Percentiles rank a stretch among this genome's conserved stretches.
Conservation (phyloP, 2,113 vertebrate genomes). For the Hippocampus comes region DNA sequence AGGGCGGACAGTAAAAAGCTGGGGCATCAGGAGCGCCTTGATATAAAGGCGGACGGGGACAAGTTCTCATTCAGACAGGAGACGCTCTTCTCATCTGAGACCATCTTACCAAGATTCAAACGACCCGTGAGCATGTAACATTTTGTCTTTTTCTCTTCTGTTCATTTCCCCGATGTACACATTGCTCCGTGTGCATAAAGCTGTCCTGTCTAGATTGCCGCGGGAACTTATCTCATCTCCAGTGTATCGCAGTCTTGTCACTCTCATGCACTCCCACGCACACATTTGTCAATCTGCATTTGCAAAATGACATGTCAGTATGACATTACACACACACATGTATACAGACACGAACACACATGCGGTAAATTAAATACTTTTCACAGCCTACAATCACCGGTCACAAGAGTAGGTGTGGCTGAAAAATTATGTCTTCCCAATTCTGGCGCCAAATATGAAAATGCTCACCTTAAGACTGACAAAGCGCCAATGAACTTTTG, state of each 20-base stretch:
- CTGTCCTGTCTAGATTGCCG: constrained; percentile 10
- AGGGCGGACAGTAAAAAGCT: constrained; percentile 55
- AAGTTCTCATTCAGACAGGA: constrained; percentile 38
- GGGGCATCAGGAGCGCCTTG: constrained; percentile 33
- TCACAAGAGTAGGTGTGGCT: not conserved
- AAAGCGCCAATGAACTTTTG: constrained; percentile 5
- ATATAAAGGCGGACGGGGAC: constrained; percentile 59
- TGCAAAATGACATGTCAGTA: constrained; percentile 25
- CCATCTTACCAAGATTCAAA: constrained; percentile 31
- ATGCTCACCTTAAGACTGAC: not conserved
- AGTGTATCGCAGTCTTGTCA: constrained; percentile 22
- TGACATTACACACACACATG: not conserved
- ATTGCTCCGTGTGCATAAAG: constrained; percentile 12
- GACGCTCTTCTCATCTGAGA: constrained; percentile 41
- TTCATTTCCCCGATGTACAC: not conserved
- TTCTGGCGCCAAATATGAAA: not conserved
- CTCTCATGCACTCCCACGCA: constrained; percentile 1
- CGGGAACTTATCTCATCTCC: constrained; percentile 21
- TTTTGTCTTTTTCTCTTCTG: constrained; percentile 4
- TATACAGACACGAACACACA: no score
- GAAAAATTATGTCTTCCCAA: not conserved
- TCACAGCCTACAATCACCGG: not conserved
- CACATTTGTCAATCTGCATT: constrained; percentile 37
- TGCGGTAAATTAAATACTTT: not conserved
- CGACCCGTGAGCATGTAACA: constrained; percentile 47